Evolutionary conservation across 1,140 invertebrate species (phyloP).

Genomic region (Drosophila teissieri): DNA sequence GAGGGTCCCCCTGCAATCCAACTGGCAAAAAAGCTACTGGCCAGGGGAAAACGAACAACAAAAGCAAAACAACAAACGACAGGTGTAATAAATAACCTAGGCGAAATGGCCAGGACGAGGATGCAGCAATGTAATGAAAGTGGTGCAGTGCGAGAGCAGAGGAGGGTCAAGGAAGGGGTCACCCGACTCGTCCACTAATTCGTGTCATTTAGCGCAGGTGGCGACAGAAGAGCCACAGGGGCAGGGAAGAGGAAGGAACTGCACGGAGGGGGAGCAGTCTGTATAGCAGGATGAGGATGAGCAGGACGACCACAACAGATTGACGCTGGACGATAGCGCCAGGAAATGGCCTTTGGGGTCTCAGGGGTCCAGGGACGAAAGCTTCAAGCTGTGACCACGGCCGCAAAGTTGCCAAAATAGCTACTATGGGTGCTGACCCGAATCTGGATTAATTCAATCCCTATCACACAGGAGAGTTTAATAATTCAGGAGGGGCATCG

Average conservation of each 20-base stretch:
- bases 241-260: conserved; percentile 9
- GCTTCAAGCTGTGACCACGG: conserved; percentile 34
- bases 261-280: conserved; percentile 19
- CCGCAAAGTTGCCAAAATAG: conserved; percentile 63
- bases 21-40: conserved; percentile 39
- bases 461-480: conserved; percentile 29
- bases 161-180: conserved; percentile 8
- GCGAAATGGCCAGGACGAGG: conserved; percentile 52
- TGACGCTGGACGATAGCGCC: conserved; percentile 66
- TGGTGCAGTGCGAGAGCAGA: conserved; percentile 15
- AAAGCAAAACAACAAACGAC: conserved; percentile 68
- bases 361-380: conserved; percentile 22
- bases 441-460: conserved; percentile 60
- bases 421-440: conserved; percentile 60
- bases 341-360: conserved; percentile 62
- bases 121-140: conserved; percentile 60
- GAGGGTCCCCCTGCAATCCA: conserved; percentile 46
- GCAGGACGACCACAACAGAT: conserved; percentile 56
- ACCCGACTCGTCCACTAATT: conserved; percentile 63
- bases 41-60: conserved; percentile 41
- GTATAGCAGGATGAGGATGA: conserved; percentile 17
- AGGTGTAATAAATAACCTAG: conserved; percentile 80
- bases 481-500: conserved; percentile 37
- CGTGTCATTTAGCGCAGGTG: conserved; percentile 79
- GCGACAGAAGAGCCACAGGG: conserved; percentile 57